Percentiles rank a stretch among this genome's conserved stretches.
phyloP scores from a whole-genome alignment of 2,888 invertebrate species.

The Hirtodrosophila duncani region DNA sequence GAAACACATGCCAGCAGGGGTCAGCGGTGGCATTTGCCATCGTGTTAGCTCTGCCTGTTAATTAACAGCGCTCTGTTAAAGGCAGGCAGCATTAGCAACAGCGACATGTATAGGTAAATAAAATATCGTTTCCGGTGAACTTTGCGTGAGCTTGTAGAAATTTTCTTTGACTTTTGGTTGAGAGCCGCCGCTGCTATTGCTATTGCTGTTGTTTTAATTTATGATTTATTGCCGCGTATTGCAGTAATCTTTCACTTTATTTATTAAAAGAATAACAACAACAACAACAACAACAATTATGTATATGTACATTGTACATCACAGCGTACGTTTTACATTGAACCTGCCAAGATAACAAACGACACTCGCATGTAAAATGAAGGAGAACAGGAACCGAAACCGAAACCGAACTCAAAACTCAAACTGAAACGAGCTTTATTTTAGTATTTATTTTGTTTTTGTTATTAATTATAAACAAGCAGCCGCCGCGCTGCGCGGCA shows the following conservation, averaged over 20 bases:
- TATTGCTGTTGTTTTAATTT: conserved; percentile 36
- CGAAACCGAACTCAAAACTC: conserved; percentile 35
- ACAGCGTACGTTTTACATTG: conserved; percentile 41
- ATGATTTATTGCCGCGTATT: conserved; percentile 42
- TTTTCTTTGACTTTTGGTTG: conserved; percentile 28
- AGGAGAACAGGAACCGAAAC: conserved; percentile 60
- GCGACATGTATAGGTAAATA: too few species aligned
- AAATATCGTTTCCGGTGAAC: too few species aligned
- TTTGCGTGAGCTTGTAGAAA: conserved; percentile 31
- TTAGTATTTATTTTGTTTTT: too few species aligned
- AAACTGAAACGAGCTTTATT: too few species aligned
- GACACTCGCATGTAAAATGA: conserved; percentile 35
- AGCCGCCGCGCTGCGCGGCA: too few species aligned
- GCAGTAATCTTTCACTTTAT: conserved; percentile 56
- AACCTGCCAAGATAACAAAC: conserved; percentile 47
- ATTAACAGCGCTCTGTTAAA: conserved; percentile 5
- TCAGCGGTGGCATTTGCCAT: too few species aligned
- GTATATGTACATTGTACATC: conserved; percentile 19
- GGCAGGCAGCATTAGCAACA: too few species aligned
- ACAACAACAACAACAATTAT: conserved; percentile 33
- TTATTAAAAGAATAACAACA: conserved; percentile 26
- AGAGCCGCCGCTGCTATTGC: conserved; percentile 21
- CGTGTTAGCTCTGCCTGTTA: too few species aligned
- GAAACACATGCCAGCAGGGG: too few species aligned
- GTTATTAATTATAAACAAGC: too few species aligned